Conservation (phyloP, 2,888 invertebrate species). For the Scrobipalpa costella region DNA sequence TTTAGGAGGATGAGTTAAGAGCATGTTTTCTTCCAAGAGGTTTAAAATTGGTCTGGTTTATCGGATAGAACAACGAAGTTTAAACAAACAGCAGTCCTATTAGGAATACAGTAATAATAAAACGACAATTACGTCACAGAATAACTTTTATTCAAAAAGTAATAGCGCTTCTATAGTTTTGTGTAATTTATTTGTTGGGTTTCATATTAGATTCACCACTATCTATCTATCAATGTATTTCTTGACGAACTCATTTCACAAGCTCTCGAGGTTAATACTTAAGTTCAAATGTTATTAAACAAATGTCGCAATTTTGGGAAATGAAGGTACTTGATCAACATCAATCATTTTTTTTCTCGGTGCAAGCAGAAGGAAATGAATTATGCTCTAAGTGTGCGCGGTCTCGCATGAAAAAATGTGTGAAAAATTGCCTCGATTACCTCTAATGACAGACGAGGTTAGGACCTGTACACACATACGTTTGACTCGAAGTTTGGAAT, state of each 20-base stretch:
- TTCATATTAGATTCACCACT: too few species aligned
- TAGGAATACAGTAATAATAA: not conserved
- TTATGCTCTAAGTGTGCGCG: slow-evolving; percentile 60
- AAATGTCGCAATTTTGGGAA: slow-evolving; percentile 20
- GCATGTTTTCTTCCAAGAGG: slow-evolving; percentile 3
- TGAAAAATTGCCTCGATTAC: slow-evolving; percentile 73
- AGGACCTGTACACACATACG: slow-evolving; percentile 36
- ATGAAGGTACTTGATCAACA: slow-evolving; percentile 52
- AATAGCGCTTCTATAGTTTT: too few species aligned
- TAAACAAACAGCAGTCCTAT: not conserved
- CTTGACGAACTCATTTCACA: not conserved
- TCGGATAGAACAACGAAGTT: not conserved
- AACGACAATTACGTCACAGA: too few species aligned
- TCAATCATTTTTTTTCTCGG: slow-evolving; percentile 71
- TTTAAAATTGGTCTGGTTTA: slow-evolving; percentile 7
- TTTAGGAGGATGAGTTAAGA: slow-evolving; percentile 33
- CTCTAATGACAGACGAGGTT: slow-evolving; percentile 63
- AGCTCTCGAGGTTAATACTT: not conserved
- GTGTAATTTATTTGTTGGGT: too few species aligned
- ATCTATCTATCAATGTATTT: not conserved
- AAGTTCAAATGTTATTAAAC: slow-evolving; percentile 16
- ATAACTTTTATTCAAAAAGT: too few species aligned
- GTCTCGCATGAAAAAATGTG: slow-evolving; percentile 67
- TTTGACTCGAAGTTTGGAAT: slow-evolving; percentile 1
- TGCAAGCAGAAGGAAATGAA: slow-evolving; percentile 66